Percentiles rank a stretch among this genome's conserved stretches.
These are phyloP conservation scores for Amblyornis subalaris DNA, from an alignment of 2,113 vertebrate genomes.

Conservation along the genomic window DNA sequence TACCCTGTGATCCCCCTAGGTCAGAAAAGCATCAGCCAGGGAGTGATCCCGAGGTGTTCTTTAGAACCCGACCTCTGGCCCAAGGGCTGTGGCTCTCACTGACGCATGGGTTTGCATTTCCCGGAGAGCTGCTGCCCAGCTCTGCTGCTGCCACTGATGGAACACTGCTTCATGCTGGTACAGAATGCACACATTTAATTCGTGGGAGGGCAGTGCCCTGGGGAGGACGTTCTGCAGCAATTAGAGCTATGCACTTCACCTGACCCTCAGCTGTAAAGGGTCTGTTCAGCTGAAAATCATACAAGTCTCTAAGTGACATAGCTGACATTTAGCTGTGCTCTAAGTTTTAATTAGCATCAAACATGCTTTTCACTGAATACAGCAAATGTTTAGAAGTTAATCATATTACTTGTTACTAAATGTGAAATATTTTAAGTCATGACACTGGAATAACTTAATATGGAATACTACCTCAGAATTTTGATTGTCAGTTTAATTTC, in stretches of 20 bases:
- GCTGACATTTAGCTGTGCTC: not conserved
- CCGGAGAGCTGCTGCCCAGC: not conserved
- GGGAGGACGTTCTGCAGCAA: not conserved
- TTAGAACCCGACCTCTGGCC: not conserved
- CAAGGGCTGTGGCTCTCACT: not conserved
- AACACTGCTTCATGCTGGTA: fast-evolving
- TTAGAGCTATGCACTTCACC: not conserved
- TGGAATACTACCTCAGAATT: not conserved
- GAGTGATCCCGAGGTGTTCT: fast-evolving
- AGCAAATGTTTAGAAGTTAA: not conserved
- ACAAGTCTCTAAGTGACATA: fast-evolving
- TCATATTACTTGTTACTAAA: not conserved
- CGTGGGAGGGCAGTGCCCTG: not conserved
- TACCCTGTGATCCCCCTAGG: fast-evolving
- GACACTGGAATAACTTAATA: not conserved
- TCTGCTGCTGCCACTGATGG: fast-evolving
- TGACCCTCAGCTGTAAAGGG: not conserved
- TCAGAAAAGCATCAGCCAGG: not conserved
- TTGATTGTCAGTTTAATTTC: not conserved
- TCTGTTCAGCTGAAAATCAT: not conserved
- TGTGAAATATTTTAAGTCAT: not conserved
- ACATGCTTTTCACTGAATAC: not conserved
- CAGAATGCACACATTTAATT: fast-evolving
- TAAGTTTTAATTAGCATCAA: not conserved
- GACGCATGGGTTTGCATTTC: not conserved